Evolutionary conservation across 2,888 invertebrate species (phyloP).

Genomic region (Nebria brevicollis): DNA sequence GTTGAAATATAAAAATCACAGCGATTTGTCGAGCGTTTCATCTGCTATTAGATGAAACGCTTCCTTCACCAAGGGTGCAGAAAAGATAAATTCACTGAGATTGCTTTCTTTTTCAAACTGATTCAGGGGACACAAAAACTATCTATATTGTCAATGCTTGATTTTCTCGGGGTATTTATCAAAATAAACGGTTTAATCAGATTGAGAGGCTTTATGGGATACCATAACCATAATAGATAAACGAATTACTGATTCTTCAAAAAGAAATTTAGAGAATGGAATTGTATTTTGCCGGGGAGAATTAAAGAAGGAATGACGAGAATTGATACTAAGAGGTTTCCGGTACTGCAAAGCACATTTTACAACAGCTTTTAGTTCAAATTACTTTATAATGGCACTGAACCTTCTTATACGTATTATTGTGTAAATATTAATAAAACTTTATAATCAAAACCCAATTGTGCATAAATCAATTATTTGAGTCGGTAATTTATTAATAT

Average conservation of each 20-base stretch:
- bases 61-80: not conserved
- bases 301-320: not conserved
- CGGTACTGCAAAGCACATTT: no score
- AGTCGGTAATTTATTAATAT: no score
- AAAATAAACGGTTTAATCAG: not conserved
- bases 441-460: no score
- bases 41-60: conserved; percentile 19
- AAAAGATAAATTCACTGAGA: not conserved
- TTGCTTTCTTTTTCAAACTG: conserved; percentile 8
- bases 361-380: no score
- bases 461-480: no score
- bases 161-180: not conserved
- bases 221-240: not conserved
- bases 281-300: not conserved
- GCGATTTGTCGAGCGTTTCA: conserved; percentile 37
- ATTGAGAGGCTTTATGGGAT: not conserved
- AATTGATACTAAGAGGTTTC: no score
- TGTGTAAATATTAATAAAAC: no score
- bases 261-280: not conserved
- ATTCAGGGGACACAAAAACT: not conserved
- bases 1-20: conserved; percentile 42
- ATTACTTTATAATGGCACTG: no score
- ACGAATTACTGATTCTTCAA: not conserved
- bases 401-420: no score
- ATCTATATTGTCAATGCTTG: conserved; percentile 6